A percentile compares a stretch with the other conserved stretches of the same genome.
phyloP scores from a whole-genome alignment of 2,113 vertebrate species.

The Danionella cerebrum region DNA sequence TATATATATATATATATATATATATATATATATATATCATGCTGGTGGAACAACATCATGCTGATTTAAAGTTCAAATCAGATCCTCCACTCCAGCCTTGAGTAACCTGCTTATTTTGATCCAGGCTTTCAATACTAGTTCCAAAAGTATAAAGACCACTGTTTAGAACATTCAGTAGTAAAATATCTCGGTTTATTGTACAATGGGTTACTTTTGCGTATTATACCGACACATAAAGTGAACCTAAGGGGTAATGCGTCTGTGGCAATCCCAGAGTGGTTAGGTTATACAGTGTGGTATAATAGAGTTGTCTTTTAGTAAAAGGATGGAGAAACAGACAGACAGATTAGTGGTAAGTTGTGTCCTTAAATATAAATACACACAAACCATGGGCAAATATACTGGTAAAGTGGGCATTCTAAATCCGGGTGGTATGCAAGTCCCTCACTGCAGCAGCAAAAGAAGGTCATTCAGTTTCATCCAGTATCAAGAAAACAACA shows the following conservation, averaged over 20 bases:
- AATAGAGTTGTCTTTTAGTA: slow-evolving; percentile 32
- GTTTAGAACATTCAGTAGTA: slow-evolving; percentile 47
- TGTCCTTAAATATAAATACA: slow-evolving; percentile 56
- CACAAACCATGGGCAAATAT: slow-evolving; percentile 49
- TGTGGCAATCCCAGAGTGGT: slow-evolving; percentile 37
- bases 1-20: too few species aligned
- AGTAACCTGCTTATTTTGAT: background rate
- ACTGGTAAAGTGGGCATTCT: slow-evolving; percentile 41
- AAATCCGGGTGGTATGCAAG: slow-evolving; percentile 63
- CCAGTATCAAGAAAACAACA: too few species aligned
- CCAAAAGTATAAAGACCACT: slow-evolving; percentile 40
- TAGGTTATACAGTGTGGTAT: slow-evolving; percentile 36
- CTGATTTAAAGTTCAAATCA: slow-evolving; percentile 38
- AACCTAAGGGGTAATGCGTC: slow-evolving; percentile 20
- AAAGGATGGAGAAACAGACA: background rate
- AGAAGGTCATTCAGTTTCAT: slow-evolving; percentile 41
- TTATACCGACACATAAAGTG: slow-evolving; percentile 39
- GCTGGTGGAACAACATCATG: too few species aligned
- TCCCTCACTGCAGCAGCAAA: slow-evolving; percentile 48
- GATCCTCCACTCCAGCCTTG: background rate
- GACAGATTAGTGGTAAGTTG: slow-evolving; percentile 33
- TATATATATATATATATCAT: too few species aligned
- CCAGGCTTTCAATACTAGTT: background rate
- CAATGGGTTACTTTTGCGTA: slow-evolving; percentile 40
- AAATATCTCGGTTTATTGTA: slow-evolving; percentile 38